phyloP scores from a whole-genome alignment of 2,113 vertebrate species.

The Albula glossodonta region DNA sequence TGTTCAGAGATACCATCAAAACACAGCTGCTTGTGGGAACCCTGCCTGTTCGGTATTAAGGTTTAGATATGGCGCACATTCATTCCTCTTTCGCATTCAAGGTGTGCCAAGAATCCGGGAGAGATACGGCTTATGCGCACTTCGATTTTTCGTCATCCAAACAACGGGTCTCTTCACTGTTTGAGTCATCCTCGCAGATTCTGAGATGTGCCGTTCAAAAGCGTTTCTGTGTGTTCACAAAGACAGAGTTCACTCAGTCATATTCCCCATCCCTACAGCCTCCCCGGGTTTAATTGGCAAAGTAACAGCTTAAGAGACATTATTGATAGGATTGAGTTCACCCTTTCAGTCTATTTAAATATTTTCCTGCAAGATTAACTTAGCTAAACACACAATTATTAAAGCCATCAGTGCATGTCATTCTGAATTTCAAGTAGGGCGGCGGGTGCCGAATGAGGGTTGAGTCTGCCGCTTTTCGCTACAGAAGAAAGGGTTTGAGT shows the following conservation, averaged over 20 bases:
- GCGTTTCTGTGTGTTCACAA: slow-evolving; percentile 3
- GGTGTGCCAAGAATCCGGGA: too few species aligned
- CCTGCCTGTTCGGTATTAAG: neutral
- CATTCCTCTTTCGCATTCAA: too few species aligned
- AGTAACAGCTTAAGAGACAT: slow-evolving; percentile 15
- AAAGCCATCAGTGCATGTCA: slow-evolving; percentile 22
- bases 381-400: slow-evolving; percentile 62
- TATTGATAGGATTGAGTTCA: slow-evolving; percentile 26
- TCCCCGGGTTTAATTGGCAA: slow-evolving; percentile 20
- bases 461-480: neutral
- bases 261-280: neutral
- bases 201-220: slow-evolving; percentile 6
- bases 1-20: neutral
- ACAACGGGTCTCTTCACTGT: neutral
- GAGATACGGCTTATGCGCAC: too few species aligned
- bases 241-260: slow-evolving; percentile 15
- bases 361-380: slow-evolving; percentile 51
- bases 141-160: neutral
- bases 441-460: slow-evolving; percentile 23
- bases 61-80: neutral
- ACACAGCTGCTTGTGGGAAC: too few species aligned
- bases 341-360: slow-evolving; percentile 25
- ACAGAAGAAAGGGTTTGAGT: neutral
- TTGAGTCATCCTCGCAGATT: slow-evolving; percentile 14
- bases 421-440: slow-evolving; percentile 15